phyloP scores from a whole-genome alignment of 2,797 vertebrate genomes.

The Furcifer pardalis region DNA sequence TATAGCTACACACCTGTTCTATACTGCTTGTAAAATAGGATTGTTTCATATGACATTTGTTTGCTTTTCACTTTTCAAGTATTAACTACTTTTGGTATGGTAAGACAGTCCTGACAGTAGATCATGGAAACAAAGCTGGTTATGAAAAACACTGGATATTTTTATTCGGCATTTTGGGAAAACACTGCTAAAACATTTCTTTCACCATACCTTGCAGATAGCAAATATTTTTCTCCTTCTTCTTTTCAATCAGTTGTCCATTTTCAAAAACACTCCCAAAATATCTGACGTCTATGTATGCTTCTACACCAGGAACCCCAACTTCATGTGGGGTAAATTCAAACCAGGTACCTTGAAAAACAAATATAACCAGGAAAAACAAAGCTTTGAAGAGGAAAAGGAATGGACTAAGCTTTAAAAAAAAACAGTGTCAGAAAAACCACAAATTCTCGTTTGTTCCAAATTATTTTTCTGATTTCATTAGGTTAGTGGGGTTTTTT shows the following conservation, averaged over 20 bases:
- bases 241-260: slow-evolving; percentile 56
- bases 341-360: slow-evolving; percentile 70
- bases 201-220: slow-evolving; percentile 71
- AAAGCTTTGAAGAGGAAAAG: not conserved
- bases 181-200: not conserved
- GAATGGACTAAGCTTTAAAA: not conserved
- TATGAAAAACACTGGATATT: not conserved
- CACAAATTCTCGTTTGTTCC: not conserved
- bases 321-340: slow-evolving; percentile 77
- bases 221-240: slow-evolving; percentile 74
- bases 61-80: not conserved
- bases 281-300: slow-evolving; percentile 67
- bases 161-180: not conserved
- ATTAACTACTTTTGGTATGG: not conserved
- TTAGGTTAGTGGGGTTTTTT: not conserved
- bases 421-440: not conserved
- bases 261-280: slow-evolving; percentile 72
- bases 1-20: not conserved
- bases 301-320: slow-evolving; percentile 73
- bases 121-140: not conserved
- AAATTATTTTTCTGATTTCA: too few species aligned
- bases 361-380: not conserved
- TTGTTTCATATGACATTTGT: not conserved
- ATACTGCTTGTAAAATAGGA: not conserved
- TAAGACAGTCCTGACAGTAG: not conserved